Conservation (phyloP, 2,888 invertebrate genomes). For the Eupeodes luniger region DNA sequence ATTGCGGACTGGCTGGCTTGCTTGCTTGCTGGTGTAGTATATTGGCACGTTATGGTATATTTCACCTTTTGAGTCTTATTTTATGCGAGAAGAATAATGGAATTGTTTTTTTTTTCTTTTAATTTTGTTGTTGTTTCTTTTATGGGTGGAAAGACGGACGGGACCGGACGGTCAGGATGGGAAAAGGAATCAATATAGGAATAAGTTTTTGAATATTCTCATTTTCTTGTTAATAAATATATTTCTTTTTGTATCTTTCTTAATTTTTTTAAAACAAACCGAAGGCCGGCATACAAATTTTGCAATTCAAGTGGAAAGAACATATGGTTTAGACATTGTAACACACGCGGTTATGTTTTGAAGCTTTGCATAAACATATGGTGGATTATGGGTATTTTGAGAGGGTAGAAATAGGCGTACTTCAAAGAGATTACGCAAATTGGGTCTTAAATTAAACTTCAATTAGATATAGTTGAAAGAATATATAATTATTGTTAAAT, state of each 20-base stretch:
- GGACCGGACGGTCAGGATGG: too few species aligned
- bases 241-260: not conserved
- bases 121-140: constrained; percentile 33
- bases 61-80: constrained; percentile 60
- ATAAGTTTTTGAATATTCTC: constrained; percentile 29
- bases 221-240: not conserved
- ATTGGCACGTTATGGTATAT: constrained; percentile 62
- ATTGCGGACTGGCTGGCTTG: not conserved
- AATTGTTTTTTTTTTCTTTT: constrained; percentile 48
- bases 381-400: not conserved
- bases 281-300: constrained; percentile 44
- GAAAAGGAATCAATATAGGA: constrained; percentile 29
- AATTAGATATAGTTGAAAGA: constrained; percentile 10
- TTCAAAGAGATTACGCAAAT: constrained; percentile 56
- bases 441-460: not conserved
- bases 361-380: constrained; percentile 51
- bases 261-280: constrained; percentile 21
- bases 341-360: constrained; percentile 22
- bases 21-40: constrained; percentile 1
- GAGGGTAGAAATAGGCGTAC: not conserved
- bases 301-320: constrained; percentile 37
- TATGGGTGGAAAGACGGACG: not conserved
- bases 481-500: not conserved
- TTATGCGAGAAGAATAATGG: constrained; percentile 43
- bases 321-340: constrained; percentile 59